Percentiles rank a stretch among this genome's conserved stretches.
Evolutionary conservation across 2,888 invertebrate species (phyloP).

Genomic region (Diloba caeruleocephala): DNA sequence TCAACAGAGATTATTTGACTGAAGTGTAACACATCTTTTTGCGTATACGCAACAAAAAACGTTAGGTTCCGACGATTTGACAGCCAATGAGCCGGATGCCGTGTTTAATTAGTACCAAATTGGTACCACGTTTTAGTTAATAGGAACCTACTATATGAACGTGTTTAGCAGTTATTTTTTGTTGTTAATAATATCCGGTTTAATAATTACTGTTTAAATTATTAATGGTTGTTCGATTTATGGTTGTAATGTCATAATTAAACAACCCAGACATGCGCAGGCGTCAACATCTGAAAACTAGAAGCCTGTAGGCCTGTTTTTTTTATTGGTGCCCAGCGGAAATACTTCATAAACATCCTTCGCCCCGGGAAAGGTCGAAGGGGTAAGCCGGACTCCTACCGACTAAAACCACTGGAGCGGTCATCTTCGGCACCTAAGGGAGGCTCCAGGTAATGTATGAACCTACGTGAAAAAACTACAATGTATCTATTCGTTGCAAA

Average conservation of each 20-base stretch:
- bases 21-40: conserved; percentile 79
- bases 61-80: conserved; percentile 75
- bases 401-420: too few species aligned
- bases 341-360: too few species aligned
- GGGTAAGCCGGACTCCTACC: too few species aligned
- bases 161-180: conserved; percentile 16
- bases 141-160: conserved; percentile 27
- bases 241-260: not conserved
- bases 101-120: conserved; percentile 83
- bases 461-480: too few species aligned
- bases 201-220: conserved; percentile 35
- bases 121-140: conserved; percentile 72
- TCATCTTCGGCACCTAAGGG: too few species aligned
- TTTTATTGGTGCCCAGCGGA: too few species aligned
- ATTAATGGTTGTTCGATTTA: conserved; percentile 16
- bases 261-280: too few species aligned
- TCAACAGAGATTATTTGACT: conserved; percentile 66
- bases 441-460: too few species aligned
- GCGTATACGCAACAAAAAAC: conserved; percentile 59
- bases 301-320: too few species aligned
- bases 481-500: too few species aligned
- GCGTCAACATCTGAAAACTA: too few species aligned
- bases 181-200: conserved; percentile 35
- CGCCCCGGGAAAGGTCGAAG: too few species aligned
- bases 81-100: conserved; percentile 85